Base-by-base conservation (phyloP, 2,113 vertebrate species). In the Aspiorhynchus laticeps region DNA sequence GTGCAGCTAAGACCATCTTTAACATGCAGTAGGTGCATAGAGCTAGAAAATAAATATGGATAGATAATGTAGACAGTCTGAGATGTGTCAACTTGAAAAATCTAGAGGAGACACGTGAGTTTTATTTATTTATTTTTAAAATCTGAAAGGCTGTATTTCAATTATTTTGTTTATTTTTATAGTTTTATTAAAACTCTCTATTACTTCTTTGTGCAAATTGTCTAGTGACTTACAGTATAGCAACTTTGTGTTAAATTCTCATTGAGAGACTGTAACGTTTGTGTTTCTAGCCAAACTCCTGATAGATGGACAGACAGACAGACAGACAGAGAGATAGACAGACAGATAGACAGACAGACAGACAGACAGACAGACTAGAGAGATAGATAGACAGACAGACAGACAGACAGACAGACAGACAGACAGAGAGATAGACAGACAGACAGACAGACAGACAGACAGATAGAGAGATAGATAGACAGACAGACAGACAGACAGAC, bases 401-500 rank as follows among this genome's bases (percentile, higher is more conserved):
- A 63, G 61, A 63, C 0, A 61, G 24, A 61, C 0, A 61, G 24
- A 61, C 0, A 63, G 59, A 56, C 0, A 48, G 46, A 48, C 4
- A 48, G 14, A 48, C 0, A 48, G 12, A 15, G 0, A 48, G 46
- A 48, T 0, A 48, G 3, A 48, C 0, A 15, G 48, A 14, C 0
- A 51, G 15, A 51, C 0, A 51, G 14, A 46, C 0, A 12, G 43
- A 46, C 1, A 24, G 53, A 56, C 3, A 21, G 53, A 56, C 0
- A 24, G 53, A 56, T n/a, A 17, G 5, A 53, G 5, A 53, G 51
- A 53, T 19, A 21, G 53, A 56, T 24, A 56, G 53, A 56, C 3
- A 56, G 53, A 56, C 8, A 56, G 53, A 56, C 0, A 9, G 21
- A 56, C 1, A 8, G 6, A 21, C 2, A 21, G 53, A 56, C 2